Evolutionary conservation across 53 echinoderm and acorn worm genomes (phyloP).

Genomic region (Arbacia lixula): DNA sequence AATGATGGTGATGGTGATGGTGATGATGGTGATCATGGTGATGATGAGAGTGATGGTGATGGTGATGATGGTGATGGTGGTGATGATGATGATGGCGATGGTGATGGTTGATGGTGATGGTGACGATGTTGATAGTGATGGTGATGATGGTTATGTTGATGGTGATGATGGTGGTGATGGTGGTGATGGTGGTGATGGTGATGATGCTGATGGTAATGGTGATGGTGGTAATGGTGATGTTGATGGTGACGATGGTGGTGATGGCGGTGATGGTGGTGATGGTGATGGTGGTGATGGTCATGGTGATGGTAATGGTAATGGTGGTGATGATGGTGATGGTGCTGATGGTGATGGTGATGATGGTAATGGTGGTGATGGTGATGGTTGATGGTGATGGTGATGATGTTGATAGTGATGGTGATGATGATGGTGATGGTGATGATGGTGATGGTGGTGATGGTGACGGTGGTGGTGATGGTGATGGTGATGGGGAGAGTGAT

Average conservation of each 20-base stretch:
- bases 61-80: not conserved
- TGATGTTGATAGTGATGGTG: not conserved
- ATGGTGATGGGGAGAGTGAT: not conserved
- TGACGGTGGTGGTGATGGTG: not conserved
- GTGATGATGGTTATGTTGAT: too few species aligned
- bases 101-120: not conserved
- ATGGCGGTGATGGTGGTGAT: too few species aligned
- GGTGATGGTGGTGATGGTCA: too few species aligned
- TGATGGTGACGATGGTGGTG: not conserved
- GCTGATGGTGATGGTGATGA: not conserved
- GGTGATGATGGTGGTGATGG: too few species aligned
- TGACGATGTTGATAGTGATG: conserved; percentile 12
- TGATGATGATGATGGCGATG: too few species aligned
- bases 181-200: too few species aligned
- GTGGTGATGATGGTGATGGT: too few species aligned
- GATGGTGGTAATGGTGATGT: not conserved
- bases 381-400: too few species aligned
- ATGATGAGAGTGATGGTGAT: not conserved
- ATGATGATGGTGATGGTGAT: not conserved
- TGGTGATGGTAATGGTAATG: too few species aligned
- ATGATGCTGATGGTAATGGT: too few species aligned
- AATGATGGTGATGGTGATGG: not conserved
- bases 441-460: not conserved
- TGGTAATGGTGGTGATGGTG: not conserved
- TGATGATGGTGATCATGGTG: not conserved